Evolutionary conservation across 2,797 vertebrate species (phyloP).

Genomic region (Scleropages formosus): DNA sequence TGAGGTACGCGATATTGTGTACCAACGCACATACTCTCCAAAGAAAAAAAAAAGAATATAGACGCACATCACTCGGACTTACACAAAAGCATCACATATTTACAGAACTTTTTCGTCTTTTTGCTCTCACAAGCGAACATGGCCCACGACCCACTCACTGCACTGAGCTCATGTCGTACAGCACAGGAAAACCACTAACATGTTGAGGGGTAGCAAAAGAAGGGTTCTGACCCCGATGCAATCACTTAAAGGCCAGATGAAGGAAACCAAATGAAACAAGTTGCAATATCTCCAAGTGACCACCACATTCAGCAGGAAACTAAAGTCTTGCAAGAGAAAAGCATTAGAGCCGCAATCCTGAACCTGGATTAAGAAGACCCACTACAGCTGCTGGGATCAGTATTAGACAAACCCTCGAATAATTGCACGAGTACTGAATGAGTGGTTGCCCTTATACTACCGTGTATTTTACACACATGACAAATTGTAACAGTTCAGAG

Average conservation of each 20-base stretch:
- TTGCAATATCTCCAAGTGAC: conserved; percentile 1
- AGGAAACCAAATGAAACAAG: conserved; percentile 3
- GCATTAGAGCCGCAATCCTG: neutral
- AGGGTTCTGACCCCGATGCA: conserved; percentile 5
- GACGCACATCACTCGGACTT: neutral
- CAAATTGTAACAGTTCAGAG: too few species aligned
- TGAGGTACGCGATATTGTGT: too few species aligned
- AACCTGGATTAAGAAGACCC: too few species aligned
- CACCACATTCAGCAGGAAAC: neutral
- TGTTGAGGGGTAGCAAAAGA: neutral
- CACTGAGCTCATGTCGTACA: neutral
- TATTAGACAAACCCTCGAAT: too few species aligned
- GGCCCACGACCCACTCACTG: neutral
- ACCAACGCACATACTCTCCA: too few species aligned
- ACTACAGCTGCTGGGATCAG: too few species aligned
- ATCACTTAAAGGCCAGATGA: neutral
- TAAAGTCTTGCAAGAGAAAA: neutral
- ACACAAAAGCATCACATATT: neutral
- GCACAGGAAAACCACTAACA: neutral
- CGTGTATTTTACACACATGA: too few species aligned
- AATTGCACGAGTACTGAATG: too few species aligned
- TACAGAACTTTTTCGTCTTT: neutral
- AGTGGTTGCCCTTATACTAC: too few species aligned
- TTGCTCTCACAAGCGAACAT: conserved; percentile 8
- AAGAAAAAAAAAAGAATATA: neutral